phyloP scores from a whole-genome alignment of 2,888 invertebrate species.

The Chloroclysta siterata region DNA sequence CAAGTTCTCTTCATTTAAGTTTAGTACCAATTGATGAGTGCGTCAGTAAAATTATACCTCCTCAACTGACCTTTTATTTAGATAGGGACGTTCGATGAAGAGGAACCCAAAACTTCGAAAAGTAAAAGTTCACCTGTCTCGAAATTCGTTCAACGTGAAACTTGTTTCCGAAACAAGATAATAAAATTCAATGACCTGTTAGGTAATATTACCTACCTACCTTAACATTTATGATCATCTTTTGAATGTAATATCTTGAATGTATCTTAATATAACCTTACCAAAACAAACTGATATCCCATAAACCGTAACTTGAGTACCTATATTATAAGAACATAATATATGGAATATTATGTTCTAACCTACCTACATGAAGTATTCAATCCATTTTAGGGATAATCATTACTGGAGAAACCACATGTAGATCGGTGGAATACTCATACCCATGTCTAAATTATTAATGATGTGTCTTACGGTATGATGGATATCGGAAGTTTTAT shows the following conservation, averaged over 20 bases:
- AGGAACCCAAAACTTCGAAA: conserved; percentile 11
- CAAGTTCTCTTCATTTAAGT: not conserved
- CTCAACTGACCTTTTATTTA: conserved; percentile 25
- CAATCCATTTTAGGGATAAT: not conserved
- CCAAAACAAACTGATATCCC: too few species aligned
- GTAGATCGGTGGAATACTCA: conserved; percentile 26
- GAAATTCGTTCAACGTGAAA: conserved; percentile 1
- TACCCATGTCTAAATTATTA: conserved; percentile 47
- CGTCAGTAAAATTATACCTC: conserved; percentile 27
- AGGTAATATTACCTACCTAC: not conserved
- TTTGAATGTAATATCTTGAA: not conserved
- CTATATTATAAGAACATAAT: too few species aligned
- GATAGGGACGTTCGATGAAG: conserved; percentile 1
- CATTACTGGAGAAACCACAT: conserved; percentile 16
- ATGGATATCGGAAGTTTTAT: conserved; percentile 52
- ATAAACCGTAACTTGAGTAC: too few species aligned
- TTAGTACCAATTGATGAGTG: conserved; percentile 6
- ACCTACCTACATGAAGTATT: not conserved
- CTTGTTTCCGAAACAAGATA: conserved; percentile 2
- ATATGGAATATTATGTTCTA: not conserved
- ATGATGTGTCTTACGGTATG: conserved; percentile 39
- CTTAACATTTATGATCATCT: not conserved
- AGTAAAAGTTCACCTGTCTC: conserved; percentile 12
- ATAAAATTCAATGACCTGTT: not conserved
- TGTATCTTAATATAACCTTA: not conserved